Evolutionary conservation across 2,113 vertebrate species (phyloP).

Genomic region (Boleophthalmus pectinirostris): DNA sequence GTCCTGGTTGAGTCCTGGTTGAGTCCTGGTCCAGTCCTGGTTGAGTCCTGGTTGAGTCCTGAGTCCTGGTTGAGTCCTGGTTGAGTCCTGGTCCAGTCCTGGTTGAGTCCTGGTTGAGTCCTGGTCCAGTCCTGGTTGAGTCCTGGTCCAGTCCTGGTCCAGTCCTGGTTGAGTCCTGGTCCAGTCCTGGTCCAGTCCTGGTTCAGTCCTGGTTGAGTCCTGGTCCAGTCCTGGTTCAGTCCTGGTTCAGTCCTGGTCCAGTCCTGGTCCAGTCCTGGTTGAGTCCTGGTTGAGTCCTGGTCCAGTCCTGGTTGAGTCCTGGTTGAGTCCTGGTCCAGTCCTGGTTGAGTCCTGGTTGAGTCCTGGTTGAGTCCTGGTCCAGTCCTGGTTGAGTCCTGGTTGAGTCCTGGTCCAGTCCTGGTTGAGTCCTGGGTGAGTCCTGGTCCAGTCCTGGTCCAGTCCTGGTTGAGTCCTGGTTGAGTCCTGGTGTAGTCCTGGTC

Average conservation of each 20-base stretch:
- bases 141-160: too few relatives aligned
- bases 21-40: too few relatives aligned
- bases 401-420: too few relatives aligned
- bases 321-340: not conserved
- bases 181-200: too few relatives aligned
- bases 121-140: too few relatives aligned
- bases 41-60: not conserved
- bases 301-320: not conserved
- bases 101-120: not conserved
- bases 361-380: not conserved
- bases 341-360: not conserved
- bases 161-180: too few relatives aligned
- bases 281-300: not conserved
- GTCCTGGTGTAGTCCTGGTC: too few relatives aligned
- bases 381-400: not conserved
- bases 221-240: too few relatives aligned
- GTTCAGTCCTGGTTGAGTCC: too few relatives aligned
- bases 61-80: too few relatives aligned
- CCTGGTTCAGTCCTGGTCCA: too few relatives aligned
- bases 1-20: not conserved
- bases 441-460: not conserved
- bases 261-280: not conserved
- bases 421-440: too few relatives aligned
- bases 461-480: not conserved
- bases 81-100: not conserved